phyloP scores from a whole-genome alignment of 1,140 invertebrate species.

The Diorhabda elongata region DNA sequence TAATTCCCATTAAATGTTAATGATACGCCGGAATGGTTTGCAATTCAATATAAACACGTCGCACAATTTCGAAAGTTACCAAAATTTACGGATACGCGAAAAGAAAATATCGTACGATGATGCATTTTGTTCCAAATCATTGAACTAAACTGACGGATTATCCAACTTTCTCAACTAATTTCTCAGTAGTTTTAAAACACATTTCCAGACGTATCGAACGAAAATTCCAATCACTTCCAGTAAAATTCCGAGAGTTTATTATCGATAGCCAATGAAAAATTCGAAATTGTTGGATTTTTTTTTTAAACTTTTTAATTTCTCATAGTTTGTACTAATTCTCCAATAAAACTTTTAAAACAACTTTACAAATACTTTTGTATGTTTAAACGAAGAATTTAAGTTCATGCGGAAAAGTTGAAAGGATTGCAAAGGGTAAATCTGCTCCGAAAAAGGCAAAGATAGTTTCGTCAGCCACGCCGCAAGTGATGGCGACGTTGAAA shows the following conservation, averaged over 20 bases:
- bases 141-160: slow-evolving; percentile 4
- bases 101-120: too few relatives aligned
- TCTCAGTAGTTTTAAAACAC: neutral
- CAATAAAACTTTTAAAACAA: neutral
- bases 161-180: slow-evolving; percentile 4
- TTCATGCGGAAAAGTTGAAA: too few relatives aligned
- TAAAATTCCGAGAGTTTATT: neutral
- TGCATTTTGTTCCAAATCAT: neutral
- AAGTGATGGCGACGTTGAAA: too few relatives aligned
- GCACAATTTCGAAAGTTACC: slow-evolving; percentile 33
- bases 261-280: neutral
- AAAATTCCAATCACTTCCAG: neutral
- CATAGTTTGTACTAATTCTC: neutral
- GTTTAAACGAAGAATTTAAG: too few relatives aligned
- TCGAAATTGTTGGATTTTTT: neutral
- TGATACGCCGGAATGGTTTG: slow-evolving; percentile 43
- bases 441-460: too few relatives aligned
- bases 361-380: neutral
- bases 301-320: neutral
- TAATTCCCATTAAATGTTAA: slow-evolving; percentile 48
- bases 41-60: slow-evolving; percentile 42
- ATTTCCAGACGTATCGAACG: neutral
- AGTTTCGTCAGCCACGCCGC: too few relatives aligned
- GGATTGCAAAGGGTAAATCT: too few relatives aligned
- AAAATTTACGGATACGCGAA: slow-evolving; percentile 41